These are phyloP conservation scores for Ridgeia piscesae DNA, from an alignment of 1,140 invertebrate species.

Conservation along the genomic window DNA sequence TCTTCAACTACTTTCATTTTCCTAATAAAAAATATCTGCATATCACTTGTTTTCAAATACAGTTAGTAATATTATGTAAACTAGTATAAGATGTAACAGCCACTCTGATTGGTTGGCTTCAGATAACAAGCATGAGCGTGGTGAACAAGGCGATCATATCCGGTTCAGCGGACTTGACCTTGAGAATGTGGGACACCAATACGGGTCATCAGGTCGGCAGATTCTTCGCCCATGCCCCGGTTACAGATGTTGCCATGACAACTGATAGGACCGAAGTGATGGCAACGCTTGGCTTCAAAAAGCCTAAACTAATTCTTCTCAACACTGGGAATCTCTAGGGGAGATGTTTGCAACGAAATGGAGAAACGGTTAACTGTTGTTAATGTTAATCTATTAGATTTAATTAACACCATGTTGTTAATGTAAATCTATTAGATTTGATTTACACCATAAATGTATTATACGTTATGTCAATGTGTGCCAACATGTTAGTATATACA, in stretches of 20 bases:
- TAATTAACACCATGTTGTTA: not conserved
- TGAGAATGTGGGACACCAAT: not conserved
- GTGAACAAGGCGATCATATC: not conserved
- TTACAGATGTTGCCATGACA: constrained; percentile 13
- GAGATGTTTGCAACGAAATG: not conserved
- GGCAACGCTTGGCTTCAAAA: not conserved
- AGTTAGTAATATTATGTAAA: too few relatives aligned
- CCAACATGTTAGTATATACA: not conserved
- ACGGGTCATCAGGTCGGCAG: not conserved
- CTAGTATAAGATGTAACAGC: too few relatives aligned
- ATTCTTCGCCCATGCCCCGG: not conserved
- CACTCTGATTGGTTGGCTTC: not conserved
- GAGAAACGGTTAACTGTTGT: not conserved
- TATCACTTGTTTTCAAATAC: too few relatives aligned
- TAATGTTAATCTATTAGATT: not conserved
- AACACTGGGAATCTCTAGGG: not conserved
- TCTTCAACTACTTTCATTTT: too few relatives aligned
- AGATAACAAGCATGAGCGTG: not conserved
- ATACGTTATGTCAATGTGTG: not conserved
- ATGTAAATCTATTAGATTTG: not conserved
- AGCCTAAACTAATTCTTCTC: not conserved
- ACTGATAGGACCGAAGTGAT: not conserved
- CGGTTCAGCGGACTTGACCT: not conserved
- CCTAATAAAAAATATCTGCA: too few relatives aligned
- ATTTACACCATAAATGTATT: not conserved